Conservation (phyloP, 2,113 vertebrate species). For the Neoarius graeffei region DNA sequence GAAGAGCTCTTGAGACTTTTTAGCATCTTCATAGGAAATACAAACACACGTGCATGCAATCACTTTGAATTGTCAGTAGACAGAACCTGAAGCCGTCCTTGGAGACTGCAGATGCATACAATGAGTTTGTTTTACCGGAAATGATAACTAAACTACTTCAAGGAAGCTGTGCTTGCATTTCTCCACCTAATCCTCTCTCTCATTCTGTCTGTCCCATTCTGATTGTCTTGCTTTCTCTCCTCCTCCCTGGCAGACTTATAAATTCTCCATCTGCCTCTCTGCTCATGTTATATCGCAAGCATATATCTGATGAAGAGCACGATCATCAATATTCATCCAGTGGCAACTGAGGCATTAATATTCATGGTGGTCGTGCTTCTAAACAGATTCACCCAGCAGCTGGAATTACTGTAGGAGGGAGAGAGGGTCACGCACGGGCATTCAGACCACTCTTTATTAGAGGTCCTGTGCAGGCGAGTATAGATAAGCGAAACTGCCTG, state of each 20-base stretch:
- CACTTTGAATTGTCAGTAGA: neutral
- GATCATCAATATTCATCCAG: slow-evolving; percentile 36
- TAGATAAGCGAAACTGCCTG: slow-evolving; percentile 1
- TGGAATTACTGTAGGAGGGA: slow-evolving; percentile 3
- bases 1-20: slow-evolving; percentile 31
- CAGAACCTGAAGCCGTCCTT: slow-evolving; percentile 1
- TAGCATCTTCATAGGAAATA: slow-evolving; percentile 21
- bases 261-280: neutral
- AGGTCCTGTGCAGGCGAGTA: neutral
- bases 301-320: slow-evolving; percentile 28
- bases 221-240: neutral
- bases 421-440: slow-evolving; percentile 10
- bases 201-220: neutral
- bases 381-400: slow-evolving; percentile 9
- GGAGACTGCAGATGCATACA: slow-evolving; percentile 25
- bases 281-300: slow-evolving; percentile 4
- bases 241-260: too few relatives aligned
- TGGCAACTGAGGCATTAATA: slow-evolving; percentile 7
- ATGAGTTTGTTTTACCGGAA: slow-evolving; percentile 14
- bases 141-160: slow-evolving; percentile 5
- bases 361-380: slow-evolving; percentile 15
- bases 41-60: slow-evolving; percentile 13
- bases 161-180: slow-evolving; percentile 8
- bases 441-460: slow-evolving; percentile 30
- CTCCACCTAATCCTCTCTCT: neutral